Evolutionary conservation across 2,888 invertebrate species (phyloP).

Genomic region (Noctua comes): DNA sequence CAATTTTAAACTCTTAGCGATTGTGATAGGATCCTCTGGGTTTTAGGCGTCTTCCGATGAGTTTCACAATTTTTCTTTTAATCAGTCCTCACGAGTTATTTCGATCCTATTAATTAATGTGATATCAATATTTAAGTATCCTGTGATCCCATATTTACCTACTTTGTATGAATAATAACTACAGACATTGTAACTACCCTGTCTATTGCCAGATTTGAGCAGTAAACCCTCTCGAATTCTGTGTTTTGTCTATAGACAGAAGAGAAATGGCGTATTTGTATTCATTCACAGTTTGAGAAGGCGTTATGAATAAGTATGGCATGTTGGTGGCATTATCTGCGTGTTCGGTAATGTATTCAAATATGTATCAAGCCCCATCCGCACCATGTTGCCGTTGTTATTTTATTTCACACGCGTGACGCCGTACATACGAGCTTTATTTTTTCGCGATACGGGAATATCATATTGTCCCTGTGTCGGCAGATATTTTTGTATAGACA

Average conservation of each 20-base stretch:
- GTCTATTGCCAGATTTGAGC: constrained; percentile 44
- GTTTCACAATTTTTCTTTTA: constrained; percentile 1
- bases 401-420: constrained; percentile 89
- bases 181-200: neutral
- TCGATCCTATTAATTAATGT: neutral
- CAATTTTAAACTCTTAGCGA: neutral
- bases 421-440: constrained; percentile 81
- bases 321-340: constrained; percentile 87
- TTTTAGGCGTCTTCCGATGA: neutral
- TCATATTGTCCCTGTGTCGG: constrained; percentile 75
- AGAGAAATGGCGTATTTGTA: constrained; percentile 76
- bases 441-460: constrained; percentile 82
- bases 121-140: neutral
- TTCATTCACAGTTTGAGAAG: constrained; percentile 83
- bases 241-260: constrained; percentile 40
- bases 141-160: neutral
- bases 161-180: neutral
- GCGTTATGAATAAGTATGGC: constrained; percentile 88
- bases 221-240: constrained; percentile 31
- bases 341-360: constrained; percentile 90
- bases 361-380: constrained; percentile 89
- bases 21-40: neutral
- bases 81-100: neutral
- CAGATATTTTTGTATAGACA: constrained; percentile 68
- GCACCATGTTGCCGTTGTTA: constrained; percentile 87